These are phyloP conservation scores for Schizopygopsis malacanthus DNA, from an alignment of 2,797 vertebrate genomes.

Conservation along the genomic window DNA sequence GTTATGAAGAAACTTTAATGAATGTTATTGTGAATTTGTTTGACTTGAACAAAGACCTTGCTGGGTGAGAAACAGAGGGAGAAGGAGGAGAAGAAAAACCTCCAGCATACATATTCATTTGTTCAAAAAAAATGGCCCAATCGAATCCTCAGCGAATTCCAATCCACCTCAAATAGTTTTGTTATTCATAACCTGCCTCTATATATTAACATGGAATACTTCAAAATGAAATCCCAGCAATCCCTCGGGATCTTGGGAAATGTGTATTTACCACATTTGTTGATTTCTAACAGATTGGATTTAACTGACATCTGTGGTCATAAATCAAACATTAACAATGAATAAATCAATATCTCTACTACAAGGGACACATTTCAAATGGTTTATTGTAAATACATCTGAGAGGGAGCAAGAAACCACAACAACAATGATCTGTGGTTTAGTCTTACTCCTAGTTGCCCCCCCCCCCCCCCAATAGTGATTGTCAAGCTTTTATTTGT, in stretches of 20 bases:
- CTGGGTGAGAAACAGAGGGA: neutral
- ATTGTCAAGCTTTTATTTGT: neutral
- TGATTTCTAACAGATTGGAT: slow-evolving; percentile 48
- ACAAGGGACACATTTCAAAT: slow-evolving; percentile 36
- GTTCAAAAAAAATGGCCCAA: slow-evolving; percentile 33
- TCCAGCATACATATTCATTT: slow-evolving; percentile 51
- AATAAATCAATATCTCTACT: slow-evolving; percentile 57
- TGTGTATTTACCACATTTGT: slow-evolving; percentile 1
- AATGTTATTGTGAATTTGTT: slow-evolving; percentile 43
- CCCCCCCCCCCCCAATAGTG: neutral
- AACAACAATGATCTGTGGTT: slow-evolving; percentile 42
- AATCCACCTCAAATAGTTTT: slow-evolving; percentile 51
- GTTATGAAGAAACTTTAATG: slow-evolving; percentile 38
- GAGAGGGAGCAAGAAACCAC: slow-evolving; percentile 6
- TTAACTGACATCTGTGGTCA: slow-evolving; percentile 34
- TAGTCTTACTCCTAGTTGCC: neutral
- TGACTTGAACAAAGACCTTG: slow-evolving; percentile 34
- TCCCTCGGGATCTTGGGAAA: slow-evolving; percentile 8
- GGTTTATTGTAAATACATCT: slow-evolving; percentile 48
- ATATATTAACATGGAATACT: slow-evolving; percentile 45
- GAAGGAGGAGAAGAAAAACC: slow-evolving; percentile 28
- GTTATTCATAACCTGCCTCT: slow-evolving; percentile 36
- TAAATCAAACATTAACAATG: slow-evolving; percentile 50
- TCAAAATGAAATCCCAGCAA: slow-evolving; percentile 42
- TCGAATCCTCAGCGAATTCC: slow-evolving; percentile 40